These are phyloP conservation scores for Hyppa rectilinea DNA, from an alignment of 2,888 invertebrate species.

Conservation along the genomic window DNA sequence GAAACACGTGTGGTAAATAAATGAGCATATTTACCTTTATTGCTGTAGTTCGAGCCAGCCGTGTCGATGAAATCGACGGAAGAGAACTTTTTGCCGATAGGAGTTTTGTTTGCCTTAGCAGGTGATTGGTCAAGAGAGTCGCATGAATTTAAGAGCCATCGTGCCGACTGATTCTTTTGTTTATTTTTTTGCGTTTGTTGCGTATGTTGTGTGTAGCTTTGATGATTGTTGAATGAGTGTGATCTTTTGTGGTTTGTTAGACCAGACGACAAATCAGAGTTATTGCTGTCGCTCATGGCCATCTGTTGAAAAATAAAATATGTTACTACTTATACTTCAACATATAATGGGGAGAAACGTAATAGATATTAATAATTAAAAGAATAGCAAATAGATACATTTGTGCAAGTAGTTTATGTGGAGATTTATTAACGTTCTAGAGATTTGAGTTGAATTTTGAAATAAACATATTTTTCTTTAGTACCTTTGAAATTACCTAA, in stretches of 20 bases:
- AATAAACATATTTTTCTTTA: too few species aligned
- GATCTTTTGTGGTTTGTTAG: constrained; percentile 92
- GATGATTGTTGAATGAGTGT: constrained; percentile 93
- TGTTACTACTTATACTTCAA: constrained; percentile 30
- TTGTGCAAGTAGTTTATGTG: constrained; percentile 41
- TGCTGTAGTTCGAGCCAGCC: constrained; percentile 90
- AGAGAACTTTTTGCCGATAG: constrained; percentile 91
- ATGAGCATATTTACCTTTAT: constrained; percentile 84
- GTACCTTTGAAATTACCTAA: too few species aligned
- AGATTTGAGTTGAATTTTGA: too few species aligned
- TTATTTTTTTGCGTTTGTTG: constrained; percentile 91
- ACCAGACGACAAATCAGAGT: constrained; percentile 87
- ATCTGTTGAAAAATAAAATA: constrained; percentile 86
- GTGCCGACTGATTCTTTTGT: constrained; percentile 91
- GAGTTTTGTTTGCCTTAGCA: constrained; percentile 85
- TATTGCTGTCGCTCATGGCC: constrained; percentile 92
- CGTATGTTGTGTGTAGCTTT: constrained; percentile 92
- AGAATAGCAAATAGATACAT: constrained; percentile 48
- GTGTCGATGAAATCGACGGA: constrained; percentile 90
- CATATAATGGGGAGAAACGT: constrained; percentile 19
- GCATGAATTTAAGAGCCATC: constrained; percentile 88
- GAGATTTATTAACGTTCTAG: constrained; percentile 69
- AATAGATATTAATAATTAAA: constrained; percentile 10
- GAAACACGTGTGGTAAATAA: constrained; percentile 40
- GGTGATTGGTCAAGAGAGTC: constrained; percentile 88